phyloP scores from a whole-genome alignment of 2,888 invertebrate species.

The Melikaiella ostensackeni region DNA sequence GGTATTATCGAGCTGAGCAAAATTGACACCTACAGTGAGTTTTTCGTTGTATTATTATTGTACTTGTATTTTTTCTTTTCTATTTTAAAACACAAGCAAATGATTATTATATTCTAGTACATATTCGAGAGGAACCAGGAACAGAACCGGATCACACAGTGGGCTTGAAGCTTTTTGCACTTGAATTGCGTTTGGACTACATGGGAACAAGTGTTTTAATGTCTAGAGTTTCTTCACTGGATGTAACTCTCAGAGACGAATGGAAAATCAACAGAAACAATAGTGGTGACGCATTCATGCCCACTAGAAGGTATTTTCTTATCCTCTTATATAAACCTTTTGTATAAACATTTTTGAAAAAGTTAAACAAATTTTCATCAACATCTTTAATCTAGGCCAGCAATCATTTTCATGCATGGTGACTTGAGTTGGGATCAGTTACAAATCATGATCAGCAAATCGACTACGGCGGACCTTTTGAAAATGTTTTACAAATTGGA shows the following conservation, averaged over 20 bases:
- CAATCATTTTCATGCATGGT: conserved; percentile 94
- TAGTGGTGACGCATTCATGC: conserved; percentile 79
- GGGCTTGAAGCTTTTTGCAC: conserved; percentile 88
- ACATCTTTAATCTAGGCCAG: conserved; percentile 81
- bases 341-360: neutral
- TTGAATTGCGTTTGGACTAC: conserved; percentile 96
- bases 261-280: conserved; percentile 85
- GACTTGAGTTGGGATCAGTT: conserved; percentile 97
- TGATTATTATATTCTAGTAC: conserved; percentile 79
- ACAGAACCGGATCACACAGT: conserved; percentile 93
- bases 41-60: conserved; percentile 40
- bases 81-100: neutral
- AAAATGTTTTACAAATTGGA: conserved; percentile 98
- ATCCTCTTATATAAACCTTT: too few relatives aligned
- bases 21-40: conserved; percentile 89
- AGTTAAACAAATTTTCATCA: neutral
- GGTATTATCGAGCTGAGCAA: conserved; percentile 95
- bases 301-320: conserved; percentile 80
- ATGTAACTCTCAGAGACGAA: conserved; percentile 90
- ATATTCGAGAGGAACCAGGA: conserved; percentile 93
- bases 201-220: conserved; percentile 98
- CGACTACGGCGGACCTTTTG: conserved; percentile 96
- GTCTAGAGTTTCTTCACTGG: conserved; percentile 90
- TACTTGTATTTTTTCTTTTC: conserved; percentile 6
- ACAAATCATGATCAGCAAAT: conserved; percentile 97